Base-by-base conservation (phyloP, 2,888 invertebrate species). In the Pemphredon lugubris region DNA sequence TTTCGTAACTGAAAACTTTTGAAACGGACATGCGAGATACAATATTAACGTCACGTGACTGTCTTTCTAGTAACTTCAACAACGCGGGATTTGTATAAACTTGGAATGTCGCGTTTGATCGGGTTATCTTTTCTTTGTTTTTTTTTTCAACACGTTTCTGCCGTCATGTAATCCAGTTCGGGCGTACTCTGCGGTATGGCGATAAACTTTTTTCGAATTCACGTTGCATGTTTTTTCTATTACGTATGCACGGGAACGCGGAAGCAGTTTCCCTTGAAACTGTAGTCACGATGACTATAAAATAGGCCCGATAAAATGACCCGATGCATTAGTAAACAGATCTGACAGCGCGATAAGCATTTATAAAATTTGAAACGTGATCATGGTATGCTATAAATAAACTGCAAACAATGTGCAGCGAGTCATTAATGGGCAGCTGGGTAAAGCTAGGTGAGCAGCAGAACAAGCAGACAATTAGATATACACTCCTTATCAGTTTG, bases 361-460 rank as follows among this genome's bases (percentile, higher is more conserved):
- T 61, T 45, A 30, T 40, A 20, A 13, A 50, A 21, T 14, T 21
- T 14, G 9, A 14, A 7, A 21, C 54, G 37, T 6, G 45, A 14
- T 59, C 34, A 26, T 16, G 18, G n/a, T 16, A 13, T 16, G 7
- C 14, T 32, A 59, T 44, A 37, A 39, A 51, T 51, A 18, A 37
- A 20, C 16, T 39, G 16, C 42, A 51, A 65, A 71, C 53, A 64
- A 53, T 55, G 23, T 71, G 32, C 64, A 65, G 44, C 40, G 42
- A 57, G 45, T 72, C 48, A 55, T 54, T 63, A 57, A 26, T 21
- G 30, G 51, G 39, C 26, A 55, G 58, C 40, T 45, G 53, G 75
- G 75, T 81, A 70, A 81, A 48, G 78, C 61, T 83, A 82, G 81
- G 83, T 82, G 37, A 18, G 9, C 14, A 37, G 39, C 30, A 66